Base-by-base conservation (phyloP, 2,113 vertebrate genomes). In the Bolborhynchus lineola region DNA sequence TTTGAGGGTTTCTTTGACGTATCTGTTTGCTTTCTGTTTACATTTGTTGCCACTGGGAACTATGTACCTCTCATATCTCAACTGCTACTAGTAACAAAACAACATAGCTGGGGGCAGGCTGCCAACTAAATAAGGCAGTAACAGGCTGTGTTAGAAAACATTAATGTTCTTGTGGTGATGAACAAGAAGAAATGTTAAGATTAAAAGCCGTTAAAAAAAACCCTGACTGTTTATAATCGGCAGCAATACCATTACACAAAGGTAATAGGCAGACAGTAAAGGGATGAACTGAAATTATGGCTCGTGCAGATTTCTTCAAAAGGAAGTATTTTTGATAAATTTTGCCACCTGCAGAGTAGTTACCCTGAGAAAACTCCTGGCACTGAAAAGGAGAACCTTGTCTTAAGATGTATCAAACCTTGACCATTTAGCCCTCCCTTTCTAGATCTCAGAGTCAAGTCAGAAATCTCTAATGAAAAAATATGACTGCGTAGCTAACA, bases 1-100 rank as follows among this genome's bases (percentile, higher is more conserved):
- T 95, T 79, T 81, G 80, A 78, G 77, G 62, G 47, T 95, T 93
- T 93, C 68, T 29, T 42, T 85, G 62, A 37, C 11, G 29, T 9
- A 8, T 87, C 35, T 93, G 44, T 95, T 95, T 91, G 20, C 50
- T 89, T 92, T 84, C 77, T 91, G 41, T 79, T 94, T 91, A 76
- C 49, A 15, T 72, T 85, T 77, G 84, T 90, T 14, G 3, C 75
- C 62, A 85, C 7, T 62, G 67, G 86, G 41, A 87, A 88, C 84
- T 23, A 41, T 10, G 37, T 53, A 69, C 31, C 37, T 57, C 57
- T 96, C 91, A 82, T 88, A 76, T 39, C 15, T 4, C 41, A 85
- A 71, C 70, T 85, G 47, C 62, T 77, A n/a, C 7, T 33, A 80
- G n/a, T 62, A 86, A 65, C 44, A 75, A 82, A 91, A 41, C 21